Conservation (phyloP, 1,140 invertebrate species). For the Drosophila pandora region DNA sequence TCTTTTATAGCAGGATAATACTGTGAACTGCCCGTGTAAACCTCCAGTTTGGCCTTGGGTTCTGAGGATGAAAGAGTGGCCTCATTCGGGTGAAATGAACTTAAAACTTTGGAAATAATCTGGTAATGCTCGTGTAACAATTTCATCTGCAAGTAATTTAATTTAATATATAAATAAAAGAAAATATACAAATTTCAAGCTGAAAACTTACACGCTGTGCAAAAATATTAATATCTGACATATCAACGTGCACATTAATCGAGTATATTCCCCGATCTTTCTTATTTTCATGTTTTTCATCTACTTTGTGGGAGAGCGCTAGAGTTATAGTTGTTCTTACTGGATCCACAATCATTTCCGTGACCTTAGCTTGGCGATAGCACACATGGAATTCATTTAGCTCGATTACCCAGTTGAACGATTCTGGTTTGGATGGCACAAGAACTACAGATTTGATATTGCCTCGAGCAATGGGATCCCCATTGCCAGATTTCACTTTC, state of each 20-base stretch:
- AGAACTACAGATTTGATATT: slow-evolving; percentile 51
- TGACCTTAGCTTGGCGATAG: slow-evolving; percentile 11
- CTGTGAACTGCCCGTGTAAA: slow-evolving; percentile 58
- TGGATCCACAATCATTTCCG: slow-evolving; percentile 77
- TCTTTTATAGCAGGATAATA: slow-evolving; percentile 46
- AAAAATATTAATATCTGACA: slow-evolving; percentile 54
- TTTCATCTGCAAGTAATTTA: slow-evolving; percentile 40
- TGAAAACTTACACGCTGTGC: slow-evolving; percentile 28
- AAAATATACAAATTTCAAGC: neutral
- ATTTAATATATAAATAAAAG: no score
- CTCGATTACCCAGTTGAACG: slow-evolving; percentile 64
- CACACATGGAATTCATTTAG: slow-evolving; percentile 54
- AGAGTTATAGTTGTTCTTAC: slow-evolving; percentile 86
- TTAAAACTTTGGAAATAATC: slow-evolving; percentile 41
- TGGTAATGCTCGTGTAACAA: slow-evolving; percentile 55
- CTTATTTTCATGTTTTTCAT: slow-evolving; percentile 3
- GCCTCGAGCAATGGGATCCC: slow-evolving; percentile 56
- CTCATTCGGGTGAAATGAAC: slow-evolving; percentile 18
- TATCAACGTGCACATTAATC: slow-evolving; percentile 66
- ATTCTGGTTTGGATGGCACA: slow-evolving; percentile 16
- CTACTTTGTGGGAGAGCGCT: slow-evolving; percentile 53
- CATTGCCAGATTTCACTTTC: slow-evolving; percentile 51
- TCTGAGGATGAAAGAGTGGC: neutral
- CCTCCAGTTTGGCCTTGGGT: slow-evolving; percentile 30
- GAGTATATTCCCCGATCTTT: slow-evolving; percentile 36